phyloP scores from a whole-genome alignment of 2,113 vertebrate species.

The Kryptolebias marmoratus region DNA sequence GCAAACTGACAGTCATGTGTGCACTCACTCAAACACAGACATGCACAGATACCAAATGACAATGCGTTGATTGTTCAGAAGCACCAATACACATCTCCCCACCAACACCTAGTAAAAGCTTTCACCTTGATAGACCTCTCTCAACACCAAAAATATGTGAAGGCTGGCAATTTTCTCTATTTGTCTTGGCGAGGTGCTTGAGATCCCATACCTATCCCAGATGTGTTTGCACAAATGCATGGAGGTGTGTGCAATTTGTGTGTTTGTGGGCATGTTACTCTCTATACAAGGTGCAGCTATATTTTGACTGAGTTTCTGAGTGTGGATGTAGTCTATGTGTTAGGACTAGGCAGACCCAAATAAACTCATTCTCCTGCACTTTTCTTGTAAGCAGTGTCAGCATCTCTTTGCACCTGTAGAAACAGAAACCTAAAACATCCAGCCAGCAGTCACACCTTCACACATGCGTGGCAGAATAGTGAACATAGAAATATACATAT shows the following conservation, averaged over 20 bases:
- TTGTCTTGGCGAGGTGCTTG: conserved; percentile 60
- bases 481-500: not conserved
- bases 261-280: conserved; percentile 41
- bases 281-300: conserved; percentile 9
- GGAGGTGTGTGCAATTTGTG: conserved; percentile 46
- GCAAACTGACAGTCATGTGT: not conserved
- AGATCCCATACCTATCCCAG: conserved; percentile 52
- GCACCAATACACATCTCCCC: conserved; percentile 27
- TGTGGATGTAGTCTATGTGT: conserved; percentile 2
- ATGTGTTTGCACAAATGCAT: conserved; percentile 31
- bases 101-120: conserved; percentile 51
- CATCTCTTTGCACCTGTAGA: conserved; percentile 55
- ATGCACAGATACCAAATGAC: conserved; percentile 18
- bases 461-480: not conserved
- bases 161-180: conserved; percentile 58
- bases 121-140: conserved; percentile 61
- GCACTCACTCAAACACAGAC: conserved; percentile 2
- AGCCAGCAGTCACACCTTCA: conserved; percentile 13
- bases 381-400: conserved; percentile 46
- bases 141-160: conserved; percentile 54
- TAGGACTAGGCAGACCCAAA: conserved; percentile 35
- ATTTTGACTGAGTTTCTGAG: conserved; percentile 18
- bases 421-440: conserved; percentile 26
- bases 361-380: conserved; percentile 33
- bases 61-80: conserved; percentile 52